A percentile compares a stretch with the other conserved stretches of the same genome.
These are phyloP conservation scores for Coreius guichenoti DNA, from an alignment of 2,797 vertebrate genomes.

Conservation along the genomic window DNA sequence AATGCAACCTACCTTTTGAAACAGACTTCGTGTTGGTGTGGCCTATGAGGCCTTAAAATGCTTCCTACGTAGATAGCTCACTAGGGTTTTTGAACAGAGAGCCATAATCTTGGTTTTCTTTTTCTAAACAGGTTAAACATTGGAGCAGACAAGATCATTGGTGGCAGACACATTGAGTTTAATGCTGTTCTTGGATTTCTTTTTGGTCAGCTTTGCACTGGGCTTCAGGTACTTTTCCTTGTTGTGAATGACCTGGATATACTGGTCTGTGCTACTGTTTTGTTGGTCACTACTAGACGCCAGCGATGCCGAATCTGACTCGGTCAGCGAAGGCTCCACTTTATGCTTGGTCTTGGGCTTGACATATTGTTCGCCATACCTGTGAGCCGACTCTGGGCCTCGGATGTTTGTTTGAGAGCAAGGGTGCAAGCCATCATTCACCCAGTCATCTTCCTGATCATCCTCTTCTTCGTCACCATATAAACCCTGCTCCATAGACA, in stretches of 20 bases:
- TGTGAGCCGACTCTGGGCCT: slow-evolving; percentile 66
- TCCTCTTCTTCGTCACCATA: slow-evolving; percentile 70
- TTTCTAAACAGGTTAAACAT: slow-evolving; percentile 78
- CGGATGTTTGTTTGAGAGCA: slow-evolving; percentile 72
- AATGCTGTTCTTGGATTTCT: slow-evolving; percentile 75
- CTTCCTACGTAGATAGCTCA: background rate
- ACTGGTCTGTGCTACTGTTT: slow-evolving; percentile 89
- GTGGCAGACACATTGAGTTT: slow-evolving; percentile 74
- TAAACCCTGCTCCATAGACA: slow-evolving; percentile 56
- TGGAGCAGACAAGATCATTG: slow-evolving; percentile 87
- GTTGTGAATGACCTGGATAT: slow-evolving; percentile 88
- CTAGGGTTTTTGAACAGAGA: background rate
- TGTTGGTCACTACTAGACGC: slow-evolving; percentile 93
- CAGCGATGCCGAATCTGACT: slow-evolving; percentile 88
- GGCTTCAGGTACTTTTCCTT: slow-evolving; percentile 81
- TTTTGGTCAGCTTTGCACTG: slow-evolving; percentile 75
- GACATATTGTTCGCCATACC: slow-evolving; percentile 69
- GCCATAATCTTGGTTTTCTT: background rate
- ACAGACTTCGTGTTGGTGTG: background rate
- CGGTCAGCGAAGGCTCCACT: slow-evolving; percentile 80
- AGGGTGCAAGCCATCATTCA: slow-evolving; percentile 63
- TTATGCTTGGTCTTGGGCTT: slow-evolving; percentile 80
- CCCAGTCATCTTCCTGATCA: slow-evolving; percentile 69
- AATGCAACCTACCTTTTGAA: background rate
- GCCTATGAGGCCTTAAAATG: background rate